Evolutionary conservation across 64 coral and sea anemone genomes (phyloP), one percentile per base, ranked within the genome.

Genomic region (Stichodactyla helianthus): DNA sequence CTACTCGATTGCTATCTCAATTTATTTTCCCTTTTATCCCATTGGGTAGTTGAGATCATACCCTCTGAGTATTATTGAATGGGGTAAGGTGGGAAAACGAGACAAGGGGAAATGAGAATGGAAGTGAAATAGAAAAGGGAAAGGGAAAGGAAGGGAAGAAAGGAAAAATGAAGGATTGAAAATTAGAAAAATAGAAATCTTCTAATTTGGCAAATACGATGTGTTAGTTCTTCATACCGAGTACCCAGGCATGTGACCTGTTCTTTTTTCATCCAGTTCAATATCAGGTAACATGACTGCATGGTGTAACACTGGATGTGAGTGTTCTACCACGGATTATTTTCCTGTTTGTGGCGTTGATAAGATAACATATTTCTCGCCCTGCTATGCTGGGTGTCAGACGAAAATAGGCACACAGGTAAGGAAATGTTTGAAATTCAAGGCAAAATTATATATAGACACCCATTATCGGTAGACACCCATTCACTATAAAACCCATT

Each of bases 271-370:
- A 23, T 82, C 12, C 18, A 79, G 92, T 51, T 82, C 76, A 6
- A 52, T 83, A 19, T 19, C 15, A 19, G 77, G 55, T 58, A 86
- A 89, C 81, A 89, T 90, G 63, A 92, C 86, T 9, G 71, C 97
- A 18, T 53, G 59, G 31, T 99, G 97, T 84, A 95, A 99, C 57
- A 64, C 35, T 50, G 52, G 62, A 28, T 99, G 97, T 70, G 79
- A 91, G 52, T 99, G 97, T 85, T 78, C 79, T 50, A 88, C 52
- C 50, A 67, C 55, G 12, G 61, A 83, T 5, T 99, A 99, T 58
- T 86, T 76, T 20, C 97, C 97, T 12, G 93, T 95, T 6, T 99
- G 97, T 92, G 97, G 97, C 27, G 83, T 79, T 16, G 93, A 99
- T 88, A 89, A 92, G 23, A 76, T 95, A 6, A 95, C 97, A 10